Evolutionary conservation across 2,888 invertebrate genomes (phyloP).

Genomic region (Cheilosia urbana): DNA sequence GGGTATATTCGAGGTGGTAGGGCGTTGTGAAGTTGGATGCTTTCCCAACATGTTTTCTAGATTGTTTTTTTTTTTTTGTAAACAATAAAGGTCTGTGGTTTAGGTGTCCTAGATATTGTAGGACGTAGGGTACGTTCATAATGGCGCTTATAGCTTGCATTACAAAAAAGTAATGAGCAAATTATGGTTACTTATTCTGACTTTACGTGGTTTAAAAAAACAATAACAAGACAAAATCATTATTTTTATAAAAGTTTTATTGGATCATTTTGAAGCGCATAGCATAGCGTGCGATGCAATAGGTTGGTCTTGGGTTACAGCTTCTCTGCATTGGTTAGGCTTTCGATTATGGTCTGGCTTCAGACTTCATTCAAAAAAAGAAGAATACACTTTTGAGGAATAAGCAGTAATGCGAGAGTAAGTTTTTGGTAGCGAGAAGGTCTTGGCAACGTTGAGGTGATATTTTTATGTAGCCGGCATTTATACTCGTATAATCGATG

Average conservation of each 20-base stretch:
- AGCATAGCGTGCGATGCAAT: too few species aligned
- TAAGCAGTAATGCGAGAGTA: neutral
- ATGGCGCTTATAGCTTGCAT: too few species aligned
- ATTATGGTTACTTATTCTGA: too few species aligned
- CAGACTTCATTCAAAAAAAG: neutral
- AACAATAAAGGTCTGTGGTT: slow-evolving; percentile 3
- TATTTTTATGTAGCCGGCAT: slow-evolving; percentile 4
- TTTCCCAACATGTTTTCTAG: slow-evolving; percentile 14
- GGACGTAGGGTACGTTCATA: neutral
- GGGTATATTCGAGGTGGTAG: neutral
- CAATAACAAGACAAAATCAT: too few species aligned
- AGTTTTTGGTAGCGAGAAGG: neutral
- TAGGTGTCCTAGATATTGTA: neutral
- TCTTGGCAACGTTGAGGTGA: slow-evolving; percentile 22
- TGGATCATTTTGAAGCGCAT: too few species aligned
- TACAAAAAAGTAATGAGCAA: too few species aligned
- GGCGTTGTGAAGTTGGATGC: slow-evolving; percentile 24
- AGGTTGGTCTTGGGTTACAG: neutral
- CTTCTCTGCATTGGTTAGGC: neutral
- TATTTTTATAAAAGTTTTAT: too few species aligned
- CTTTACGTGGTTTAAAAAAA: too few species aligned
- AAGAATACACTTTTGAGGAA: neutral
- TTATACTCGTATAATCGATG: slow-evolving; percentile 11
- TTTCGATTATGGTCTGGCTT: too few species aligned
- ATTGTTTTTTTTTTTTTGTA: neutral